Evolutionary conservation across 2,113 vertebrate genomes (phyloP).

Genomic region (Platanista minor): DNA sequence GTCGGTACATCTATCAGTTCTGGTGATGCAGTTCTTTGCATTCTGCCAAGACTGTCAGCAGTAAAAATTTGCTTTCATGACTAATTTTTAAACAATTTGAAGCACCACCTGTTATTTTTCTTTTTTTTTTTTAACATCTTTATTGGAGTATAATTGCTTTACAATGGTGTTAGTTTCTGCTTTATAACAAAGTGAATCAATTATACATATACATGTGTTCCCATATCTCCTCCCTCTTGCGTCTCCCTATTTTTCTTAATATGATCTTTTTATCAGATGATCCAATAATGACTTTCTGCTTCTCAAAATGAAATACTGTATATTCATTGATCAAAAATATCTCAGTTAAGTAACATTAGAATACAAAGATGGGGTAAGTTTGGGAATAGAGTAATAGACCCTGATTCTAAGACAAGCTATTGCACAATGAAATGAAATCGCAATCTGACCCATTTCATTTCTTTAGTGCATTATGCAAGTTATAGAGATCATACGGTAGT

Average conservation of each 20-base stretch:
- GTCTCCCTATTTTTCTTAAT: constrained; percentile 26
- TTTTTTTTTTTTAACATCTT: too few species aligned
- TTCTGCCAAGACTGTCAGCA: background rate
- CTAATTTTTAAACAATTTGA: background rate
- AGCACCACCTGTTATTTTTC: background rate
- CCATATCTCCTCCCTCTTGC: too few species aligned
- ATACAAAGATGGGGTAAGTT: background rate
- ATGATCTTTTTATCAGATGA: background rate
- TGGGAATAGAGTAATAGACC: background rate
- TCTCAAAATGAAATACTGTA: background rate
- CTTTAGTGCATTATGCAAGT: background rate
- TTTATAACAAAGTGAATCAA: too few species aligned
- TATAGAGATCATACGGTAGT: background rate
- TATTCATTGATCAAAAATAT: background rate
- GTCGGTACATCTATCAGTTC: background rate
- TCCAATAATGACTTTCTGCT: background rate
- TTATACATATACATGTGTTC: too few species aligned
- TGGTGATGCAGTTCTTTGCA: background rate
- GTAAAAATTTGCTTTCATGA: background rate
- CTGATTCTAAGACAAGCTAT: background rate
- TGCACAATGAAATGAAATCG: background rate
- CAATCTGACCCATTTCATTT: background rate
- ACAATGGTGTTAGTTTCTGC: too few species aligned
- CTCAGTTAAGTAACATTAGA: background rate
- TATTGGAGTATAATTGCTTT: too few species aligned